These are phyloP conservation scores for Mycogona germanica DNA, from an alignment of 2,888 invertebrate genomes.

Conservation along the genomic window DNA sequence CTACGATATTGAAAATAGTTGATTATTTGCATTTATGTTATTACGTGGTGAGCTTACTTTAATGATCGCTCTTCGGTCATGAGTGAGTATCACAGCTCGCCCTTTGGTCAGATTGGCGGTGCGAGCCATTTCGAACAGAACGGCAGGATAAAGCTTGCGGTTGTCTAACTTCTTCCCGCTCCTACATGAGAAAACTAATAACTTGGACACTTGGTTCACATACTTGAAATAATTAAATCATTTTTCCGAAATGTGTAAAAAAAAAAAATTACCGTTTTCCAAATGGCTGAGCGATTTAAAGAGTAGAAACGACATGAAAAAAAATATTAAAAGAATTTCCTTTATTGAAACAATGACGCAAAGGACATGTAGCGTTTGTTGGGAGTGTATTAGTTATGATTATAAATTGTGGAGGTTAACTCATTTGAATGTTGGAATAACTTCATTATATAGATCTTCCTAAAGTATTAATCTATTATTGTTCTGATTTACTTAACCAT, in stretches of 20 bases:
- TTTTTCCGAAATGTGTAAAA: neutral
- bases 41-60: slow-evolving; percentile 24
- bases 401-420: neutral
- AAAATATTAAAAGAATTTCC: neutral
- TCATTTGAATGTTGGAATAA: too few relatives aligned
- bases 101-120: slow-evolving; percentile 37
- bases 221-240: neutral
- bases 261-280: slow-evolving; percentile 34
- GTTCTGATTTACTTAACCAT: too few relatives aligned
- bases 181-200: slow-evolving; percentile 26
- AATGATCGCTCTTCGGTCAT: slow-evolving; percentile 31
- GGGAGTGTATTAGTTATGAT: neutral
- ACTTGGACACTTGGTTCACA: neutral
- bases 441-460: too few relatives aligned
- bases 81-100: slow-evolving; percentile 40
- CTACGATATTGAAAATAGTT: neutral
- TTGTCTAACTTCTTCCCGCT: slow-evolving; percentile 42
- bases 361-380: neutral
- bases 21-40: neutral
- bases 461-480: too few relatives aligned
- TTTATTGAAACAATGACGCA: neutral
- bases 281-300: slow-evolving; percentile 37
- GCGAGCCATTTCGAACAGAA: slow-evolving; percentile 41
- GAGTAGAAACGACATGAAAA: neutral
- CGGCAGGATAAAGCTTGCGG: slow-evolving; percentile 39